A percentile compares a stretch with the other conserved stretches of the same genome.
Conservation (phyloP, 2,797 vertebrate species). For the Huso huso region DNA sequence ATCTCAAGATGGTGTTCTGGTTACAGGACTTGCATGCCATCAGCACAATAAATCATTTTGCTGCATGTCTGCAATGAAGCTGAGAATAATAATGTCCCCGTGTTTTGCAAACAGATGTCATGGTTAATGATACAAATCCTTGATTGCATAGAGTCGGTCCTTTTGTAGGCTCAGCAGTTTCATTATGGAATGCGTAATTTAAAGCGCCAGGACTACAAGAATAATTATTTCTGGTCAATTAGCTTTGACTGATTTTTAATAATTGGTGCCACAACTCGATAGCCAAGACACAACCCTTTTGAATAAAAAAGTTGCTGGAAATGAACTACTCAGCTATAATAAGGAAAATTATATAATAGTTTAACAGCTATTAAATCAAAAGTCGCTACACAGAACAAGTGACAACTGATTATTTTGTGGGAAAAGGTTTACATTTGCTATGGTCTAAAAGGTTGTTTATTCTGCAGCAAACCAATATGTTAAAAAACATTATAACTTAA, state of each 20-base stretch:
- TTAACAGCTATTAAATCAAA: not conserved
- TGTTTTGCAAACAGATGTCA: slow-evolving; percentile 10
- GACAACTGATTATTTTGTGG: too few species aligned
- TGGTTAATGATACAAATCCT: not conserved
- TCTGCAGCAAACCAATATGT: not conserved
- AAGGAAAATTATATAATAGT: not conserved
- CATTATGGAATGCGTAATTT: not conserved
- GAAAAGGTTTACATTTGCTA: slow-evolving; percentile 6
- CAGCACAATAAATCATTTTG: too few species aligned
- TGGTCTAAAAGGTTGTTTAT: not conserved
- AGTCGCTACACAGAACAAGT: too few species aligned
- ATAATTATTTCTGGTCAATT: not conserved
- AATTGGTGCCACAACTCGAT: not conserved
- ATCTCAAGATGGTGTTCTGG: too few species aligned
- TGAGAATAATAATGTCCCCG: not conserved
- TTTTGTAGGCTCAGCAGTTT: slow-evolving; percentile 1
- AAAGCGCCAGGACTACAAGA: not conserved
- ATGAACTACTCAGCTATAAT: not conserved
- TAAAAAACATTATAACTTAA: too few species aligned
- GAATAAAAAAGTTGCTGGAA: not conserved
- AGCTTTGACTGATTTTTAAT: slow-evolving; percentile 2
- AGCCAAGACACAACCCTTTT: not conserved
- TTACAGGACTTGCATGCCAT: too few species aligned
- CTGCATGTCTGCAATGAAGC: too few species aligned
- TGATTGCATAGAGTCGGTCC: not conserved